A percentile compares a stretch with the other conserved stretches of the same genome.
Conservation (phyloP, 2,113 vertebrate species). For the Cephalopholis sonnerati region DNA sequence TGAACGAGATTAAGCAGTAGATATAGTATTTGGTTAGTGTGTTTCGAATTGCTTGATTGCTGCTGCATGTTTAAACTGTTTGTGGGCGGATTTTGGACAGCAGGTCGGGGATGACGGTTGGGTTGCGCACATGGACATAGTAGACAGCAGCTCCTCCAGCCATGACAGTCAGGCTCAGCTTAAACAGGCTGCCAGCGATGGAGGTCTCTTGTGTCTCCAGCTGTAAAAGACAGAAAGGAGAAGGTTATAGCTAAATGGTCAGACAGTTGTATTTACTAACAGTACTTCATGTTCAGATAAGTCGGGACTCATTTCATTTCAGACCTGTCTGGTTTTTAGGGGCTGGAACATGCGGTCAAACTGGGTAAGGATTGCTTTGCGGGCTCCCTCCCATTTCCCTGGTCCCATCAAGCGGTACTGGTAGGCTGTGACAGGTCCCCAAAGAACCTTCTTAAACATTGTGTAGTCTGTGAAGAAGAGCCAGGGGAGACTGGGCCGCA, state of each 20-base stretch:
- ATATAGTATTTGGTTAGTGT: neutral
- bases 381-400: constrained; percentile 86
- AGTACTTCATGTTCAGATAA: neutral
- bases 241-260: too few relatives aligned
- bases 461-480: constrained; percentile 86
- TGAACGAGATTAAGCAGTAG: neutral
- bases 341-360: constrained; percentile 82
- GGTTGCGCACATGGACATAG: constrained; percentile 62
- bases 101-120: constrained; percentile 49
- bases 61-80: constrained; percentile 31
- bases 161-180: constrained; percentile 53
- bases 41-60: neutral
- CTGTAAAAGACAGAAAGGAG: neutral
- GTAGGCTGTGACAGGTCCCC: constrained; percentile 87
- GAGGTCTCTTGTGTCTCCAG: constrained; percentile 20
- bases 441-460: constrained; percentile 83
- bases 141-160: constrained; percentile 62
- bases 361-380: constrained; percentile 86
- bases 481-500: constrained; percentile 81
- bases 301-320: neutral
- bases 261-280: neutral
- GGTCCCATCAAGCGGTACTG: constrained; percentile 86
- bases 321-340: constrained; percentile 77
- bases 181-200: constrained; percentile 42
- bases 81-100: constrained; percentile 59